Base-by-base conservation (phyloP, 2,113 vertebrate species). In the Pavo muticus region DNA sequence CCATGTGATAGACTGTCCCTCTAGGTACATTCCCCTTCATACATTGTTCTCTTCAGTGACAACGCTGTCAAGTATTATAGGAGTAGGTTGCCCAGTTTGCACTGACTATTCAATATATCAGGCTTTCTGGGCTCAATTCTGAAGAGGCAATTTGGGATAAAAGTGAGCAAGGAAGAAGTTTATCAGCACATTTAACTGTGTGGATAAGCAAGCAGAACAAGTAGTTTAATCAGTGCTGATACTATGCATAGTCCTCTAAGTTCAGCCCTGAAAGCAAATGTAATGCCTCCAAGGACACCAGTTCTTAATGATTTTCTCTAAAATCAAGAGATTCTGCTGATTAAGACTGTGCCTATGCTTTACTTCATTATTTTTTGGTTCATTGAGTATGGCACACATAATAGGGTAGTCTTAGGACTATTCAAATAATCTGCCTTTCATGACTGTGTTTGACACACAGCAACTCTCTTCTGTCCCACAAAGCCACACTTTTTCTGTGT, bases 321-420 rank as follows among this genome's bases (percentile, higher is more conserved):
- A 45, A 12, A 40, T 70, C 14, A 29, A 5, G 3, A 30, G 9
- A 20, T 14, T 82, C 30, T 65, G 56, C 11, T 86, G 45, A 42
- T 60, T 63, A 74, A 32, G 12, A 54, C 45, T 60, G 14, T 60
- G 39, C 32, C 29, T 15, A 1, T 35, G 17, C 3, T 63, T 82
- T 37, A 65, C 23, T 65, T 57, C 3, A 10, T 9, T 7, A 40
- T 11, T n/a, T 77, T 84, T 78, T 65, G 3, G 14, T 78, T 84
- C n/a, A 17, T 18, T 77, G 8, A 19, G 1, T 67, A 24, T 24
- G 42, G 15, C 21, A 39, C 13, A 44, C 4, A 23, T 50, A 54
- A 1, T 35, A 16, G 15, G 5, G 24, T 8, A 67, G 40, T 3
- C 6, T 5, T 0, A 25, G 27, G 35, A 52, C 24, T 5, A 45